Conservation (phyloP, 1,140 invertebrate genomes). For the Venturia canescens region DNA sequence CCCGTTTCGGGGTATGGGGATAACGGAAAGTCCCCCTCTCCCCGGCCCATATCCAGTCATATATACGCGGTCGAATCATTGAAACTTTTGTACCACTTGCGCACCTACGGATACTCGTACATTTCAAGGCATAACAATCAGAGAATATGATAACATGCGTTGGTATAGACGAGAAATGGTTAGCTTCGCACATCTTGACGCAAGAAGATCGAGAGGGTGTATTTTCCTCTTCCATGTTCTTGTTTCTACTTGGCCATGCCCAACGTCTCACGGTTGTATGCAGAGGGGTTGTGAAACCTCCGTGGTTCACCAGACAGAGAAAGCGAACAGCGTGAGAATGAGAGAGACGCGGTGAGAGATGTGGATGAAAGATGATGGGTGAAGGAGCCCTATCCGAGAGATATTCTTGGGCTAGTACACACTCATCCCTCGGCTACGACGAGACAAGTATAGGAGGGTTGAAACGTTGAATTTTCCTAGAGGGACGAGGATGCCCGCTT, state of each 20-base stretch:
- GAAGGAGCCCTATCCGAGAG: constrained; percentile 68
- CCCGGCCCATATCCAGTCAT: background rate
- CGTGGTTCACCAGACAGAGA: constrained; percentile 57
- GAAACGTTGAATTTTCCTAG: constrained; percentile 19
- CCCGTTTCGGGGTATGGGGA: constrained; percentile 13
- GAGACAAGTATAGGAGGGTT: constrained; percentile 12
- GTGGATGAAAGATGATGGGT: constrained; percentile 75
- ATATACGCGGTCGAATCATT: constrained; percentile 24
- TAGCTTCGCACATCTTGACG: constrained; percentile 60
- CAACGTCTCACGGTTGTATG: constrained; percentile 12
- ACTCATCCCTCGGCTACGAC: constrained; percentile 11
- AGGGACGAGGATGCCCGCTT: constrained; percentile 63
- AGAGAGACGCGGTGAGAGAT: constrained; percentile 46
- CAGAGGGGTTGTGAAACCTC: constrained; percentile 29
- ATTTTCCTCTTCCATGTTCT: background rate
- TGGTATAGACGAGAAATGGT: constrained; percentile 61
- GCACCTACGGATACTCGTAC: constrained; percentile 20
- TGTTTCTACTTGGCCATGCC: constrained; percentile 4
- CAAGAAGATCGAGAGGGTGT: constrained; percentile 25
- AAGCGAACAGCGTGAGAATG: constrained; percentile 47
- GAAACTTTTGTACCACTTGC: constrained; percentile 12
- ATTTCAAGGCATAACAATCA: constrained; percentile 74
- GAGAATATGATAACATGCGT: constrained; percentile 73
- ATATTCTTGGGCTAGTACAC: constrained; percentile 32
- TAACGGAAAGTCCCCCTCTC: background rate